Evolutionary conservation across 1,140 invertebrate species (phyloP).

Genomic region (Pseudomyrmex dendroicus): DNA sequence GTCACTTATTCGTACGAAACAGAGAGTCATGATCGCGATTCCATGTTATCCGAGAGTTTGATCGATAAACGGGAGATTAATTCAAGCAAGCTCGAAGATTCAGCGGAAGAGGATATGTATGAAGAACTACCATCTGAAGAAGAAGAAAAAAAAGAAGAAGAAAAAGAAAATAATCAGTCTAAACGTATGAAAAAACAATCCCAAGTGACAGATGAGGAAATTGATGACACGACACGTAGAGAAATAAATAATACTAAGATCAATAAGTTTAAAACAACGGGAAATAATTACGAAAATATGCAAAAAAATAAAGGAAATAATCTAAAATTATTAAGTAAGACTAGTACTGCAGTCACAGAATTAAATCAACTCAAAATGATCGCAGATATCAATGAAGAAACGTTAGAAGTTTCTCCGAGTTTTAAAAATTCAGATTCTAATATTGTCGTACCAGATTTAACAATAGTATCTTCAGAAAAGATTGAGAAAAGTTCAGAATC

Average conservation of each 20-base stretch:
- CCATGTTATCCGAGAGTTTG: constrained; percentile 18
- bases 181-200: neutral
- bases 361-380: constrained; percentile 3
- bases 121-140: constrained; percentile 50
- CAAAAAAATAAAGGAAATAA: neutral
- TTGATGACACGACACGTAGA: neutral
- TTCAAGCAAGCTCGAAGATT: constrained; percentile 38
- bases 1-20: constrained; percentile 50
- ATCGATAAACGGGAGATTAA: neutral
- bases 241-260: neutral
- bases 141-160: constrained; percentile 3
- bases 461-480: neutral
- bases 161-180: too few relatives aligned
- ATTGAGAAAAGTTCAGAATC: neutral
- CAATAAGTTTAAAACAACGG: neutral
- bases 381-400: constrained; percentile 16
- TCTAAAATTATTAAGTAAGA: neutral
- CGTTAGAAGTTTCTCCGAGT: neutral
- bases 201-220: neutral
- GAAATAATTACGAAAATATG: neutral
- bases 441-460: neutral
- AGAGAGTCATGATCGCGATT: constrained; percentile 45
- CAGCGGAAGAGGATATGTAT: constrained; percentile 44
- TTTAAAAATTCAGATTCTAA: neutral
- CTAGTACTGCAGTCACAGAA: neutral